A percentile compares a stretch with the other conserved stretches of the same genome.
Conservation (phyloP, 2,888 invertebrate species). For the Palloptera scutellata region DNA sequence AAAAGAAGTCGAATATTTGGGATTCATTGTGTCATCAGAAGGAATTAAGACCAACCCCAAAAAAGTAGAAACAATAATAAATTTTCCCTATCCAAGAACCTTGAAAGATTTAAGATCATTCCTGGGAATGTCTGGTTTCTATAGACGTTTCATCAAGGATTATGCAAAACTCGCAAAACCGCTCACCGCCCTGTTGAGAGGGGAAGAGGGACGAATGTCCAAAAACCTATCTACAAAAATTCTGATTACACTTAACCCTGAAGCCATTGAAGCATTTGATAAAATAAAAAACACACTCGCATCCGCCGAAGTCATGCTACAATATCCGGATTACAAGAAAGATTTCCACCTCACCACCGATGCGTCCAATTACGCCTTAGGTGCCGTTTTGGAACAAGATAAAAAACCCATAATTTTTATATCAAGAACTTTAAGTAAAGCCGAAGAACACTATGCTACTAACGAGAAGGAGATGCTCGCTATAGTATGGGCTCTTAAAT, state of each 20-base stretch:
- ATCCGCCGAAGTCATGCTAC: conserved; percentile 13
- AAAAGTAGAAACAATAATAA: conserved; percentile 32
- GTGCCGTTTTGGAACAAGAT: conserved; percentile 46
- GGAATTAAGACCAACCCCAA: conserved; percentile 20
- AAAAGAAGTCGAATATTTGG: conserved; percentile 19
- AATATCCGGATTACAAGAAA: conserved; percentile 19
- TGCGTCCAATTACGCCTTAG: conserved; percentile 46
- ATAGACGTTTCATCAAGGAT: conserved; percentile 18
- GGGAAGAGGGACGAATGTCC: too few species aligned
- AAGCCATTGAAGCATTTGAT: conserved; percentile 14
- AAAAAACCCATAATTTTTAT: conserved; percentile 34
- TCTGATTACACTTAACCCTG: too few species aligned
- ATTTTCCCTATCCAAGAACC: conserved; percentile 25
- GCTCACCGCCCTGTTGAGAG: too few species aligned
- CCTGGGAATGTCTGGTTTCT: conserved; percentile 33
- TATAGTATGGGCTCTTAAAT: conserved; percentile 26
- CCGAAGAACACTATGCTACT: too few species aligned
- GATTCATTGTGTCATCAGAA: conserved; percentile 13
- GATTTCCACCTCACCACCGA: conserved; percentile 44
- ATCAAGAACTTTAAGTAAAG: conserved; percentile 26
- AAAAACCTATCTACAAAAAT: too few species aligned
- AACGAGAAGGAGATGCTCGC: conserved; percentile 33
- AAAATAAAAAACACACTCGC: conserved; percentile 17
- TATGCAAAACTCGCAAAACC: too few species aligned
- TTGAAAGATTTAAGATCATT: too few species aligned